Evolutionary conservation across 1,140 invertebrate genomes (phyloP).

Genomic region (Kradibia gibbosae): DNA sequence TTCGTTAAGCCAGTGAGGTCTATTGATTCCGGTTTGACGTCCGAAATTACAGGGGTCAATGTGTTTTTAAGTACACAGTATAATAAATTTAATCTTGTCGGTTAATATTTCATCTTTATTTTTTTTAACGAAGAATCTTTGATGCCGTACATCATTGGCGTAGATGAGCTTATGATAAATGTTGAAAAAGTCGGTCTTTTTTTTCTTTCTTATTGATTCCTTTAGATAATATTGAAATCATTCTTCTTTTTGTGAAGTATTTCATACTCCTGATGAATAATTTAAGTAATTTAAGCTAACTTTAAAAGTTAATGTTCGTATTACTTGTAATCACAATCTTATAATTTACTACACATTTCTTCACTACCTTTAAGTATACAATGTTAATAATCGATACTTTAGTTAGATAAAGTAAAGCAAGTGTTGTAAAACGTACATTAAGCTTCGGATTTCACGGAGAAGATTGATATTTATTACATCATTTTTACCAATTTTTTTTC

Average conservation of each 20-base stretch:
- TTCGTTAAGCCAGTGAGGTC: conserved; percentile 26
- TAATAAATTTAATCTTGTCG: conserved; percentile 1
- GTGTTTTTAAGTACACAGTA: conserved; percentile 30
- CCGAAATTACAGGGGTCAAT: conserved; percentile 35
- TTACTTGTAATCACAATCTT: no score
- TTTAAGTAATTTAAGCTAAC: no score
- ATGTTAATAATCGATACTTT: no score
- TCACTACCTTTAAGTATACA: no score
- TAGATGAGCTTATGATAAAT: conserved; percentile 1
- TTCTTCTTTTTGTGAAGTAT: neutral
- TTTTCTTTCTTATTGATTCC: neutral
- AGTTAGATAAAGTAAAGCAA: no score
- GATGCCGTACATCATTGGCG: neutral
- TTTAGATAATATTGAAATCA: neutral
- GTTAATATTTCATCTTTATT: neutral
- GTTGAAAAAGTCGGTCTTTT: neutral
- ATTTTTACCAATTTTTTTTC: neutral
- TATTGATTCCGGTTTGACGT: conserved; percentile 42
- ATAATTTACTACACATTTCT: no score
- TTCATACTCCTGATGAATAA: no score
- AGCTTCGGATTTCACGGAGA: neutral
- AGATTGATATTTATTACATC: neutral
- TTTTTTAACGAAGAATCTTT: neutral
- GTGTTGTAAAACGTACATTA: neutral
- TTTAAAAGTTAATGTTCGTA: no score